Evolutionary conservation across 2,113 vertebrate species (phyloP).

Genomic region (Chaetura pelagica): DNA sequence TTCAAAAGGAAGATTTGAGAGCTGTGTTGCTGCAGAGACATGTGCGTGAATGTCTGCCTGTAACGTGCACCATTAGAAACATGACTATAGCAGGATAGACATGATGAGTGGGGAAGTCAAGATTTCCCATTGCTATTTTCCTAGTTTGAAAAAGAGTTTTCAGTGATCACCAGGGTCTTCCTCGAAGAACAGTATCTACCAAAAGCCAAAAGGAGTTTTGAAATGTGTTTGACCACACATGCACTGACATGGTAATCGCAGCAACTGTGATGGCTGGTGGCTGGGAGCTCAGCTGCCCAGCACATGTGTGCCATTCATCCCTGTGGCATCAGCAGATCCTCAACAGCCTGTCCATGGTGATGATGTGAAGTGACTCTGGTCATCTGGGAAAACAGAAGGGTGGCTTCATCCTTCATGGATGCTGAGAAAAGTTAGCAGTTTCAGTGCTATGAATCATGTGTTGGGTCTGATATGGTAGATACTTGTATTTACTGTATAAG

Average conservation of each 20-base stretch:
- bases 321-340: neutral
- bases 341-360: neutral
- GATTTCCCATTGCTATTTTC: neutral
- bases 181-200: neutral
- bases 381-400: neutral
- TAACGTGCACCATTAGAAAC: neutral
- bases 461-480: neutral
- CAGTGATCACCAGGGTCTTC: neutral
- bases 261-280: rapidly evolving
- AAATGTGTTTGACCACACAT: neutral
- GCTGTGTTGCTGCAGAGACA: neutral
- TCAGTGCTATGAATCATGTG: neutral
- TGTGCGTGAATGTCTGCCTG: neutral
- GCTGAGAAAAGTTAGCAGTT: neutral
- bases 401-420: neutral
- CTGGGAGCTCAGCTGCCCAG: neutral
- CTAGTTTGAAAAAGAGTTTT: neutral
- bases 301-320: rapidly evolving
- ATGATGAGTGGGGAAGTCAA: neutral
- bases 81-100: neutral
- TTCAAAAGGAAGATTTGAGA: neutral
- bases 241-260: rapidly evolving
- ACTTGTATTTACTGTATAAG: neutral
- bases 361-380: neutral
- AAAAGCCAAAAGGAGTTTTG: neutral